Evolutionary conservation across 1,140 invertebrate species (phyloP), one percentile per base, ranked within the genome.

Genomic region (Frieseomelitta varia): DNA sequence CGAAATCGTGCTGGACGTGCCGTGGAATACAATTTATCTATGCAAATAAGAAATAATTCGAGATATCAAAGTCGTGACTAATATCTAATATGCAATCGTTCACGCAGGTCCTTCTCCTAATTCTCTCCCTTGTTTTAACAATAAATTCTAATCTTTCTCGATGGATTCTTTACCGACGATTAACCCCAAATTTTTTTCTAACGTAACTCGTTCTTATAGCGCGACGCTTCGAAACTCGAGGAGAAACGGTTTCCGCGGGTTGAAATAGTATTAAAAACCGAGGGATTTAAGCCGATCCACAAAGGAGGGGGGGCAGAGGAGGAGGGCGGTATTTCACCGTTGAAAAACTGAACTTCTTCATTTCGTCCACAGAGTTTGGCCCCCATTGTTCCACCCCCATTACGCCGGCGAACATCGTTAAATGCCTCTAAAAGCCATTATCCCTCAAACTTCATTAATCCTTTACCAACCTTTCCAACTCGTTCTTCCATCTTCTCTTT

Each of bases 301-400:
- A 56, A n/a, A 55, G 21, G n/a, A 24, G 47, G 14, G 47, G 63
- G 27, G 39, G 39, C 21, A 63, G 34, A 34, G 39, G 39, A 47
- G 6, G n/a, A 24, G 47, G 14, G 51, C 77, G 27, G 39, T 61
- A 77, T 77, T 77, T 39, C 58, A 53, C 24, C 39, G 14, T 11
- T n/a, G 53, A 55, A 69, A 71, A 71, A 34, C 4, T 56, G 53
- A 79, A 79, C 78, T 69, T 80, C 55, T 80, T 69, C 24, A 80
- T 72, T 80, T 72, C 68, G 14, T 80, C 51, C n/a, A 24, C 21
- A 53, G 56, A 30, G 24, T 71, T 72, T 53, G 58, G 30, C 12
- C 55, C 39, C 65, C 68, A 72, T 71, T 80, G 51, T 71, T 71
- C 77, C 65, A 56, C 34, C 47, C 39, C 68, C 55, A 61, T 80